Conservation (phyloP, 2,888 invertebrate species). For the Caenorhabditis doughertyi region DNA sequence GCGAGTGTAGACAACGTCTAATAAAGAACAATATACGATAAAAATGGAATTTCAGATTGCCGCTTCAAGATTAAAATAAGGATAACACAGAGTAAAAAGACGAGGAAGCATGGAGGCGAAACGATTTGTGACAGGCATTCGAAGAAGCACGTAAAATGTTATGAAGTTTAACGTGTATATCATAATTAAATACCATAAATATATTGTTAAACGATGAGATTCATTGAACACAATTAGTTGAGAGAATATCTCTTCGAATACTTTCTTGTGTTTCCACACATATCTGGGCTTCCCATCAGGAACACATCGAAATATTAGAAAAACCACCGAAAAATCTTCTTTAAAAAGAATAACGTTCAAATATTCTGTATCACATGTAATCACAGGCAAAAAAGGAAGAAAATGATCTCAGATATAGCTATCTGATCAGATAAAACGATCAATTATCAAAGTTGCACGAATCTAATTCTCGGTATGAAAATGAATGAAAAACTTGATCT, state of each 20-base stretch:
- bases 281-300: too few relatives aligned
- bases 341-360: too few relatives aligned
- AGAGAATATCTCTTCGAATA: too few relatives aligned
- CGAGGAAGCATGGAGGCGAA: not conserved
- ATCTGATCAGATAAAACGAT: not conserved
- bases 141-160: not conserved
- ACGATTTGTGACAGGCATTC: not conserved
- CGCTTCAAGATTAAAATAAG: constrained; percentile 30
- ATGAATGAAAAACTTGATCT: constrained; percentile 10
- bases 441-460: not conserved
- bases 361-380: too few relatives aligned
- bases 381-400: not conserved
- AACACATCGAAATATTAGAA: too few relatives aligned
- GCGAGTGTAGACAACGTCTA: constrained; percentile 6
- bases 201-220: too few relatives aligned
- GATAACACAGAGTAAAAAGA: not conserved
- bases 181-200: too few relatives aligned
- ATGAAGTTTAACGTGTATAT: too few relatives aligned
- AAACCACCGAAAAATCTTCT: too few relatives aligned
- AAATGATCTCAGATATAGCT: not conserved
- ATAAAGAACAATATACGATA: constrained; percentile 3
- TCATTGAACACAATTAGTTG: too few relatives aligned
- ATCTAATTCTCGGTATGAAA: not conserved
- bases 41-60: constrained; percentile 22
- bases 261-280: too few relatives aligned